phyloP scores from a whole-genome alignment of 2,113 vertebrate species.

The Willisornis vidua region DNA sequence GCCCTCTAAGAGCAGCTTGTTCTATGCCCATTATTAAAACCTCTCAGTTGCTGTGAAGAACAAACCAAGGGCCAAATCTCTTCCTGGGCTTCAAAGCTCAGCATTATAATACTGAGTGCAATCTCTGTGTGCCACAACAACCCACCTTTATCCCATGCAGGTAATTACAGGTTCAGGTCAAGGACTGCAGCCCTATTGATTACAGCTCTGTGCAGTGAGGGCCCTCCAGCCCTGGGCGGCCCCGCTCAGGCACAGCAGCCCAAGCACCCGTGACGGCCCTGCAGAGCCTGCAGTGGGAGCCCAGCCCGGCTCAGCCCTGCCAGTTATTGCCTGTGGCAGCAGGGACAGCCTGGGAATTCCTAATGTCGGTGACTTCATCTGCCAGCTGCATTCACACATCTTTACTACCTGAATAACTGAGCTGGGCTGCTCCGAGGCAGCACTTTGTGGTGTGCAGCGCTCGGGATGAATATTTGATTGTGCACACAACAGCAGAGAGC shows the following conservation, averaged over 20 bases:
- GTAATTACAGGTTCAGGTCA: constrained; percentile 87
- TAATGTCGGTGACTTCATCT: constrained; percentile 65
- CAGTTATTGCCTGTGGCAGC: constrained; percentile 74
- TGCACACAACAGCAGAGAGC: constrained; percentile 36
- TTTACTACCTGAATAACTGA: constrained; percentile 78
- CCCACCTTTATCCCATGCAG: constrained; percentile 79
- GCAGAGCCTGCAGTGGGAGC: constrained; percentile 73
- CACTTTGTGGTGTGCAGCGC: constrained; percentile 58
- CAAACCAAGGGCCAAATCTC: constrained; percentile 62
- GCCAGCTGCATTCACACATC: constrained; percentile 80
- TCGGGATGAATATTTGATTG: constrained; percentile 77
- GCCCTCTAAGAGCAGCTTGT: constrained; percentile 50
- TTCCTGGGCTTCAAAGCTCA: constrained; percentile 52
- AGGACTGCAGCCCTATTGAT: constrained; percentile 79
- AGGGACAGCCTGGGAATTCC: constrained; percentile 75
- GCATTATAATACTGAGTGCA: constrained; percentile 65
- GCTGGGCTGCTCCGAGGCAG: constrained; percentile 45
- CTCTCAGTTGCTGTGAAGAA: constrained; percentile 51
- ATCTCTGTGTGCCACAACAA: constrained; percentile 81
- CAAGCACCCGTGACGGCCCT: constrained; percentile 71
- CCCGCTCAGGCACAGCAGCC: constrained; percentile 71
- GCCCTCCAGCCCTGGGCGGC: constrained; percentile 69
- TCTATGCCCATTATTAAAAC: constrained; percentile 55
- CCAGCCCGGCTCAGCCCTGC: constrained; percentile 72
- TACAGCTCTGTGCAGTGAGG: constrained; percentile 72